Evolutionary conservation across 2,888 invertebrate genomes (phyloP), one percentile per base, ranked within the genome.

Genomic region (Stenotaenia linearis): DNA sequence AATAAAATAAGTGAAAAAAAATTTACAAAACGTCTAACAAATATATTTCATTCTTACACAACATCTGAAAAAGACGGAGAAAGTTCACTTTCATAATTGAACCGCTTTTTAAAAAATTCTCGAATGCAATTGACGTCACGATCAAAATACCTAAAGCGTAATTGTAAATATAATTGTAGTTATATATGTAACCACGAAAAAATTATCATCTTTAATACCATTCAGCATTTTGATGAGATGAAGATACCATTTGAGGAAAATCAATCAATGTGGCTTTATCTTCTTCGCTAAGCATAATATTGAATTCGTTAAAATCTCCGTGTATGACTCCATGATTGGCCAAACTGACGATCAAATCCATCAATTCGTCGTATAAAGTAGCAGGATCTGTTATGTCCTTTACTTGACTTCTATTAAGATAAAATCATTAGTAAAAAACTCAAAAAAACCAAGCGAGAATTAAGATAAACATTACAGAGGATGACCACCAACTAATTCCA

Each of bases 201-300:
- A 0, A 25, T 0, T 1, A 28, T n/a, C n/a, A 30, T 75, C 10
- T 56, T 18, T 23, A 1, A 56, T 23, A 95, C 92, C 91, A 88
- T 90, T 90, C 91, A 74, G 98, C 98, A 87, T 99, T 97, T 45
- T 89, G 85, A 87, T 99, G 98, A 28, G 92, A 91, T 0, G 94
- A 97, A 6, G 98, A 97, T 79, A 99, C 91, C 98, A 99, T 99
- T 89, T 99, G 99, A 0, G 99, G 99, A 86, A 99, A 99, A 88
- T 99, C 99, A 81, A 98, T 98, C 82, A 99, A 88, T 76, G 96
- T 88, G 0, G 96, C 93, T 82, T 92, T 92, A 0, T 93, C 92
- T 78, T 91, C 90, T 45, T 91, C 90, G 0, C 95, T 89, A 18
- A 90, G 80, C 92, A 99, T 95, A 81, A 99, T 91, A 86, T 99